phyloP scores from a whole-genome alignment of 2,113 vertebrate genomes.

The Sebastes schlegelii region DNA sequence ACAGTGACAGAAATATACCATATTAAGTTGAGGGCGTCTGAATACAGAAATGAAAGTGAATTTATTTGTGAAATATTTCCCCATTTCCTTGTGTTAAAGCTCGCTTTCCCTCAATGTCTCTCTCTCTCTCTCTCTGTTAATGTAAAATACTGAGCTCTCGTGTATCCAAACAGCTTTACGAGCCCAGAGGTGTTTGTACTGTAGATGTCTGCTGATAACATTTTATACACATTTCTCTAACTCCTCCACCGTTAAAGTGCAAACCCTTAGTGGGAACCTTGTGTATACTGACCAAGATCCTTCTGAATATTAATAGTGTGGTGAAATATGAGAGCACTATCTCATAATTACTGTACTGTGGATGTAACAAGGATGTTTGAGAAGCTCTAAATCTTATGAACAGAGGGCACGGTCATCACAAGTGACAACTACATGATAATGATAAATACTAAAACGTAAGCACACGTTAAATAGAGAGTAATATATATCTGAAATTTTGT shows the following conservation, averaged over 20 bases:
- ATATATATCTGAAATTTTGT: too few relatives aligned
- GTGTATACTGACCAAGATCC: neutral
- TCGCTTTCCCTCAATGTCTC: neutral
- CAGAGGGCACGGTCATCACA: too few relatives aligned
- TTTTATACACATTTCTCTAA: slow-evolving; percentile 1
- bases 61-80: neutral
- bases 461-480: too few relatives aligned
- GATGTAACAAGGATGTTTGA: neutral
- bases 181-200: slow-evolving; percentile 3
- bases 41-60: too few relatives aligned
- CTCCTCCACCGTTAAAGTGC: neutral
- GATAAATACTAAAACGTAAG: too few relatives aligned
- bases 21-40: too few relatives aligned
- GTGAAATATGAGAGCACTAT: neutral
- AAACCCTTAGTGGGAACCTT: neutral
- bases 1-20: neutral
- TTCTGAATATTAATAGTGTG: neutral
- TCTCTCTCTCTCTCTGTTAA: neutral
- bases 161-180: slow-evolving; percentile 16
- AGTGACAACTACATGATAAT: too few relatives aligned
- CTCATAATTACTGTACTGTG: neutral
- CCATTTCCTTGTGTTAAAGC: neutral
- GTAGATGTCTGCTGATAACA: neutral
- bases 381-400: neutral
- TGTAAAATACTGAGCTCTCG: slow-evolving; percentile 5